Conservation (phyloP, 2,113 vertebrate genomes). For the Myotis lucifugus region DNA sequence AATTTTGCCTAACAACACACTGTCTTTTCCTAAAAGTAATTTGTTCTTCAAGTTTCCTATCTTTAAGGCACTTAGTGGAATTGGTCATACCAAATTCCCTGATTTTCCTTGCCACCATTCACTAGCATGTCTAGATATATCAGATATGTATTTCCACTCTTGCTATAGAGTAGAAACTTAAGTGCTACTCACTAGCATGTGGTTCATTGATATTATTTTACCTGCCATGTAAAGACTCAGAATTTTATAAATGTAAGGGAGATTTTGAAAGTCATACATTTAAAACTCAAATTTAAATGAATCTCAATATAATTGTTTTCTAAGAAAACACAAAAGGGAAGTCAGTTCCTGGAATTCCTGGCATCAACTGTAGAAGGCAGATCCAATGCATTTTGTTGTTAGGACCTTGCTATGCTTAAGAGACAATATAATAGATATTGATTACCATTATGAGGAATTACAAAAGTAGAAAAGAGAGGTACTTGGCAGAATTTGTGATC, state of each 20-base stretch:
- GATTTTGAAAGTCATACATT: background rate
- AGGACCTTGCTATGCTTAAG: background rate
- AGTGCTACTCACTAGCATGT: background rate
- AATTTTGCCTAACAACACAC: slow-evolving; percentile 9
- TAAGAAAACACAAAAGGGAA: background rate
- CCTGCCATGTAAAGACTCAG: background rate
- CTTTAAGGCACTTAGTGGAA: slow-evolving; percentile 7
- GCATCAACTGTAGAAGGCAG: background rate
- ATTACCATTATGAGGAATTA: background rate
- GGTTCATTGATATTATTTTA: background rate
- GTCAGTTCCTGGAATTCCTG: background rate
- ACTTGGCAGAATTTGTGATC: background rate
- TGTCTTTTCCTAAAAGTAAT: slow-evolving; percentile 17
- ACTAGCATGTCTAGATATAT: background rate
- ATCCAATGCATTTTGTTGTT: background rate
- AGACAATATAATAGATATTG: background rate
- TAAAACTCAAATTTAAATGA: slow-evolving; percentile 10
- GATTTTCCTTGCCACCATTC: background rate
- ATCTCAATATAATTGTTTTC: background rate
- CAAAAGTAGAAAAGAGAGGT: background rate
- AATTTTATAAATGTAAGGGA: slow-evolving; percentile 1
- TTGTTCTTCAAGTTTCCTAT: slow-evolving; percentile 7
- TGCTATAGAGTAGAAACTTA: background rate
- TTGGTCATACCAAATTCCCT: background rate
- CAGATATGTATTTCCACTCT: background rate